These are phyloP conservation scores for Drosophila orosa DNA, from an alignment of 1,140 invertebrate genomes.

Conservation along the genomic window DNA sequence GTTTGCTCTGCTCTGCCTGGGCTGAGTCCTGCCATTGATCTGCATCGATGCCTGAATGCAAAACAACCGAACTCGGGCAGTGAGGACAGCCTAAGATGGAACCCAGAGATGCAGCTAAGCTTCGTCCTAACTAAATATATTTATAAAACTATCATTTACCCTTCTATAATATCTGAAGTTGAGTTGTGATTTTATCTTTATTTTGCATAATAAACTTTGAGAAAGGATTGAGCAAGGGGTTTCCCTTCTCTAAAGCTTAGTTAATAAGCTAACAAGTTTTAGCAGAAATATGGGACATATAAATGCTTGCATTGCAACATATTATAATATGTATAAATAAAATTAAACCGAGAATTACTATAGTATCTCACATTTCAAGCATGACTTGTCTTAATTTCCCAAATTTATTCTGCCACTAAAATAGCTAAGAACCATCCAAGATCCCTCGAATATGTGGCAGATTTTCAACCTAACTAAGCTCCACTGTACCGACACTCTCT, in stretches of 20 bases:
- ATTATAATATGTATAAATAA: too few relatives aligned
- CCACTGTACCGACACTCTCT: slow-evolving; percentile 30
- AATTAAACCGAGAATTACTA: neutral
- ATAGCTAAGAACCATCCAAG: neutral
- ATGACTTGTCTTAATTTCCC: neutral
- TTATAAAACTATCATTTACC: neutral
- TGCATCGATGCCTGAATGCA: slow-evolving; percentile 65
- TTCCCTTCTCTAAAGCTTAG: too few relatives aligned
- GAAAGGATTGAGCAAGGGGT: too few relatives aligned
- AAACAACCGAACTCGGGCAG: slow-evolving; percentile 33
- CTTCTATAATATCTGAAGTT: neutral
- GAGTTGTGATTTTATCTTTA: neutral
- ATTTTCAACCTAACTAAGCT: neutral
- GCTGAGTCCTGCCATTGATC: slow-evolving; percentile 60
- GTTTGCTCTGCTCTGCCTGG: slow-evolving; percentile 24
- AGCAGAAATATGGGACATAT: too few relatives aligned
- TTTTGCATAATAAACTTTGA: too few relatives aligned
- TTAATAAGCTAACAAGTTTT: too few relatives aligned
- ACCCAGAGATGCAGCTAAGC: neutral
- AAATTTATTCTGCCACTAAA: neutral
- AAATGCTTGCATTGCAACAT: too few relatives aligned
- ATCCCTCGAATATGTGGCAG: neutral
- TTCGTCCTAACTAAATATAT: neutral
- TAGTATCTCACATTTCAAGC: neutral
- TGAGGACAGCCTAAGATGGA: neutral